Conservation (phyloP, 2,797 vertebrate species). For the Calcarius lapponicus region DNA sequence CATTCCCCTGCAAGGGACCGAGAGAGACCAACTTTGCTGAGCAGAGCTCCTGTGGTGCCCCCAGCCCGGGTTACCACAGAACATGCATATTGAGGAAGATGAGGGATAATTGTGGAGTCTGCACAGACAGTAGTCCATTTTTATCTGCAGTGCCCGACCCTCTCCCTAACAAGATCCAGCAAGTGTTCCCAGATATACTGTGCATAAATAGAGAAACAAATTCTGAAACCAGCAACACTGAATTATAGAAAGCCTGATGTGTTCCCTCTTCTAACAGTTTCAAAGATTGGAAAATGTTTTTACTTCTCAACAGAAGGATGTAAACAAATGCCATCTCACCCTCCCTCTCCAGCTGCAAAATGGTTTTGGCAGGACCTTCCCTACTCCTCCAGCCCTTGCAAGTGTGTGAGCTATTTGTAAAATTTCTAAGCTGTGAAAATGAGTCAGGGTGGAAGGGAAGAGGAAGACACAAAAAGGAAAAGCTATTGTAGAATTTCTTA, state of each 20-base stretch:
- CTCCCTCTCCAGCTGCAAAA: conserved; percentile 65
- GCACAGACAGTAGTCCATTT: neutral
- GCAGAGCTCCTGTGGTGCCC: neutral
- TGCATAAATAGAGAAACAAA: neutral
- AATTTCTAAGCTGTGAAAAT: conserved; percentile 63
- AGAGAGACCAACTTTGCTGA: conserved; percentile 19
- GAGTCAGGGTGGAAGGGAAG: conserved; percentile 46
- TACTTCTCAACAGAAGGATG: conserved; percentile 53
- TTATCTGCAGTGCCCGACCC: neutral
- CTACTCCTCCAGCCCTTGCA: conserved; percentile 43
- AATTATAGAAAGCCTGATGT: conserved; percentile 5
- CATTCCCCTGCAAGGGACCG: neutral
- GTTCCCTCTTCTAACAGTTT: conserved; percentile 27
- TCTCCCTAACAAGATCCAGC: neutral
- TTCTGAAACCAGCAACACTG: neutral
- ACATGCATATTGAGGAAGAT: neutral
- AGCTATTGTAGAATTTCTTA: neutral
- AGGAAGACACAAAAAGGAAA: conserved; percentile 45
- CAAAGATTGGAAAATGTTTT: conserved; percentile 31
- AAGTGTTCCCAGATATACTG: neutral
- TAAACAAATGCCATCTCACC: conserved; percentile 63
- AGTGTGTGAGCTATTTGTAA: conserved; percentile 70
- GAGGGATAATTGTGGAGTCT: neutral
- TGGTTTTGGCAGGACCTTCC: conserved; percentile 58
- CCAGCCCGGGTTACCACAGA: neutral